Evolutionary conservation across 1,140 invertebrate genomes (phyloP), one percentile per base, ranked within the genome.

Genomic region (Penaeus vannamei): DNA sequence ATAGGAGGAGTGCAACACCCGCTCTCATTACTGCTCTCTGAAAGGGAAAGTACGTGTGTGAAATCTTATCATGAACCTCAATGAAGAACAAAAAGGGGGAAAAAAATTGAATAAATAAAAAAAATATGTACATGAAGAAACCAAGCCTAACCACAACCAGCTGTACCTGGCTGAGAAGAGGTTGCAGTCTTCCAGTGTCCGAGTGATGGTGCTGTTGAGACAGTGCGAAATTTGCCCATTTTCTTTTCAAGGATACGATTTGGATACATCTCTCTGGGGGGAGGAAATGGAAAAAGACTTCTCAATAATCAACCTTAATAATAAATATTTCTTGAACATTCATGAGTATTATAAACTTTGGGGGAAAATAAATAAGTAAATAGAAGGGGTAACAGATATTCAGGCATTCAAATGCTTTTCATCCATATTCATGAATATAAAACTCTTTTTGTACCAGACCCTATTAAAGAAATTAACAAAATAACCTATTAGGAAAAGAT

Each of bases 241-340:
- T 94, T 94, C 89, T 94, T 95, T 90, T 96, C 96, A 0, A 95
- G 92, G 83, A 95, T 95, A 10, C 94, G 93, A 92, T 95, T 96
- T 1, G 96, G 96, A 93, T 96, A 96, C 4, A 96, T 93, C 91
- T 96, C 96, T 29, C 95, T 94, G 91, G 61, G 92, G 92, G 90
- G 60, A 23, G 20, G 59, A 23, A 20, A 84, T 23, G 77, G 69
- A 53, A 29, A n/a, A 46, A 46, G 64, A 46, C 72, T 12, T 26
- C 46, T 36, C 17, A 32, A 66, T 46, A 32, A 53, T 81, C 12
- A 81, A 42, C 20, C 20, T 81, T 20, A 17, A 42, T 23, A 81
- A 32, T 42, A 81, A 26, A 60, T 3, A 59, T 42, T 22, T 8
- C 7, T 17, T 53, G 46, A 53, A 53, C 46, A 53, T 53, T 53